phyloP scores from a whole-genome alignment of 2,113 vertebrate genomes.

The Psettodes erumei region DNA sequence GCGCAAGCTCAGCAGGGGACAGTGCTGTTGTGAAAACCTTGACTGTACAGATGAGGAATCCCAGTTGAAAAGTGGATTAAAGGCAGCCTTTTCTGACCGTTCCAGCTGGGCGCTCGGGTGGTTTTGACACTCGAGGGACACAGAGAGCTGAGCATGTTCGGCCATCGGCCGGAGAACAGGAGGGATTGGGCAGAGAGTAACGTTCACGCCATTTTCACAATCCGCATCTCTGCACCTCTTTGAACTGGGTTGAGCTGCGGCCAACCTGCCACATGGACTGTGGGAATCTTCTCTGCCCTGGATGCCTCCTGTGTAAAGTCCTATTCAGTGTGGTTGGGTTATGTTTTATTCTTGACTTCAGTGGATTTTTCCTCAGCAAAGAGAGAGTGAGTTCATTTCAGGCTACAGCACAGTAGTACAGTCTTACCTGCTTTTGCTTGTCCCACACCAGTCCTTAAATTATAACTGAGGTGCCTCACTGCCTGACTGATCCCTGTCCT shows the following conservation, averaged over 20 bases:
- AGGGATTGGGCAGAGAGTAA: conserved; percentile 22
- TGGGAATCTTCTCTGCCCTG: conserved; percentile 43
- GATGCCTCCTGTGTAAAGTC: conserved; percentile 38
- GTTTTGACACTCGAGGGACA: conserved; percentile 13
- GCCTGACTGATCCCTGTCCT: neutral
- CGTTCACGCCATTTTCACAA: conserved; percentile 29
- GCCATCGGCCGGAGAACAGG: conserved; percentile 9
- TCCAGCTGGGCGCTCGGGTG: conserved; percentile 50
- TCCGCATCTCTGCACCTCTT: conserved; percentile 35
- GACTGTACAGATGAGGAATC: conserved; percentile 2
- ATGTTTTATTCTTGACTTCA: conserved; percentile 36
- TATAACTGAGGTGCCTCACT: neutral
- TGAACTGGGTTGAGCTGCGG: conserved; percentile 12
- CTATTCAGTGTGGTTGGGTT: conserved; percentile 25
- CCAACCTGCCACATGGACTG: conserved; percentile 38
- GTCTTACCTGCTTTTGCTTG: neutral
- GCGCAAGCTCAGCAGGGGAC: neutral
- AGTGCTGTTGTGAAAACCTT: conserved; percentile 6
- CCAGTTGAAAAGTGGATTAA: conserved; percentile 30
- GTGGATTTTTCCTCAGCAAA: conserved; percentile 31
- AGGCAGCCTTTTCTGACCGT: conserved; percentile 31
- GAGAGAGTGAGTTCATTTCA: conserved; percentile 40
- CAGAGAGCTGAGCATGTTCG: conserved; percentile 9
- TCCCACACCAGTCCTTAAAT: neutral
- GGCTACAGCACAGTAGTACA: neutral